phyloP scores from a whole-genome alignment of 2,888 invertebrate species.

The Sericinus montela region DNA sequence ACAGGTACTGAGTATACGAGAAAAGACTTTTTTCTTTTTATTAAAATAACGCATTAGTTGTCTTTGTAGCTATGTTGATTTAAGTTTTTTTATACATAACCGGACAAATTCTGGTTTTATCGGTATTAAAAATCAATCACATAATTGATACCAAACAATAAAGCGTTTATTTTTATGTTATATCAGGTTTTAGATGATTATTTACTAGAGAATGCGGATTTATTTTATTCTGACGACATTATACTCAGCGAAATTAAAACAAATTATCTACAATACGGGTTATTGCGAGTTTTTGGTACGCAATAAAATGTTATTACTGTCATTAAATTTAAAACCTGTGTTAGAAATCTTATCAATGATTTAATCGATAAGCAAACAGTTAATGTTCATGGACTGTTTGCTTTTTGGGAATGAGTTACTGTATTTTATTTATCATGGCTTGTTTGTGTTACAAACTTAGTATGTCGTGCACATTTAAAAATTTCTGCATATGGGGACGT shows the following conservation, averaged over 20 bases:
- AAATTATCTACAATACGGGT: slow-evolving; percentile 14
- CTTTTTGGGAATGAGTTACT: too few relatives aligned
- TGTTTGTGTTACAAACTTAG: too few relatives aligned
- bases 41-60: background rate
- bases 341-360: background rate
- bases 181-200: slow-evolving; percentile 18
- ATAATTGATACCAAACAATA: slow-evolving; percentile 18
- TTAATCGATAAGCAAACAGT: background rate
- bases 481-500: too few relatives aligned
- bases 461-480: too few relatives aligned
- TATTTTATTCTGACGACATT: slow-evolving; percentile 17
- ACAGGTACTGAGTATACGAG: too few relatives aligned
- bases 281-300: slow-evolving; percentile 6
- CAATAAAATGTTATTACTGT: slow-evolving; percentile 15
- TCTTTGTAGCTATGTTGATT: background rate
- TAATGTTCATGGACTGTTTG: too few relatives aligned
- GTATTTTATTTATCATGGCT: too few relatives aligned
- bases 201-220: slow-evolving; percentile 18
- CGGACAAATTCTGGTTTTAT: slow-evolving; percentile 19
- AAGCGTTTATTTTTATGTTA: slow-evolving; percentile 19
- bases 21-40: too few relatives aligned
- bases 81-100: slow-evolving; percentile 10
- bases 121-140: slow-evolving; percentile 4
- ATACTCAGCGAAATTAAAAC: slow-evolving; percentile 13
- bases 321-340: slow-evolving; percentile 7